Base-by-base conservation (phyloP, 2,797 vertebrate species). In the Amphiprion clarkii region DNA sequence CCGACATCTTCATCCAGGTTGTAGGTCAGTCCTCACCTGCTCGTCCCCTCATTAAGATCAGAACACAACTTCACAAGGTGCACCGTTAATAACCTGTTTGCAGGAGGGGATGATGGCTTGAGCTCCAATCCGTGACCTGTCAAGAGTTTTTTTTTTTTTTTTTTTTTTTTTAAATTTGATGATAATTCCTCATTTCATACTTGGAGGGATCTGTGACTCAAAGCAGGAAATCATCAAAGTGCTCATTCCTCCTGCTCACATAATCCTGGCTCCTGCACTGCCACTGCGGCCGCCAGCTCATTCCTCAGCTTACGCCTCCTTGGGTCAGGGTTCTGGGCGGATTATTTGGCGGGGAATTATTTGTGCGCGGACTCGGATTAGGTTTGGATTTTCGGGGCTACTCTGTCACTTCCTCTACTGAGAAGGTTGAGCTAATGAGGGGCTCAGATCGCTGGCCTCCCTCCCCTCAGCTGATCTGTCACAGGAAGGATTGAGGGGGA, bases 1-100 rank as follows among this genome's bases (percentile, higher is more conserved):
- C 95, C 6, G 87, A 84, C 77, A 82, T 98, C 14, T 61, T 86
- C 81, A 96, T 98, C 88, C 95, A 95, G 79, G 76, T 98, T 6
- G 96, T 98, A 82, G 97, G 97, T 97, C 79, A 84, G 96, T 86
- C 64, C 73, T 23, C 57, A 36, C 42, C 27, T 4, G 13, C 53
- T 27, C n/a, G n/a, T 60, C 52, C 70, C 27, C 67, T 76, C 68
- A 33, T 76, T 62, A 29, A 51, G 82, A 86, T 87, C 55, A 81
- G 59, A 27, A 7, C 36, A 3, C 62, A 33, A 61, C 74, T 78
- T 80, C 40, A 53, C 56, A 21, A 67, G 74, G 61, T 64, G 16
- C 59, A 1, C 0, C 6, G 44, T 51, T 88, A 87, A 87, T 81
- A 76, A 88, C 76, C 82, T 75, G 67, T 76, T 82, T 46, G 60